Evolutionary conservation across 2,888 invertebrate species (phyloP), one percentile per base, ranked within the genome.

Genomic region (Himalopsyche japonica): DNA sequence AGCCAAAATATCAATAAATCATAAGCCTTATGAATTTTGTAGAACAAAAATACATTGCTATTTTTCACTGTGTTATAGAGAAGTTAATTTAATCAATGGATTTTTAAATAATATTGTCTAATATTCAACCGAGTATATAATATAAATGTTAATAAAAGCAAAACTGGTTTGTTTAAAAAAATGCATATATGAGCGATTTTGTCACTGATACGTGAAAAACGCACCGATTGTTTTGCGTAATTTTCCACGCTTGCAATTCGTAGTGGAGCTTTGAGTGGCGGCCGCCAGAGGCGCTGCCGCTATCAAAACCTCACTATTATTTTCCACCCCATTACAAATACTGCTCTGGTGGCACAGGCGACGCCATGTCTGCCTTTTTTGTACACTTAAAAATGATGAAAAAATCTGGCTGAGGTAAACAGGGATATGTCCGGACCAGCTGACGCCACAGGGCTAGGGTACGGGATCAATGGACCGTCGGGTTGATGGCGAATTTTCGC

Each of bases 361-460:
- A n/a, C 57, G 57, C 57, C 20, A 24, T 57, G 57, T 57, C 57
- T 57, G 24, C 57, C 43, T 57, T 57, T 57, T 57, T 57, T 57
- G 57, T 57, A 57, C 57, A 57, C 57, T 57, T 57, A 57, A 57
- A 57, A 57, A 57, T 57, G 57, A 57, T 57, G 57, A 57, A 57
- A 57, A 57, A 57, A 57, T 24, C 57, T 0, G 57, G 24, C 20
- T 57, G 57, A 57, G 57, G 57, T 57, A 57, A 57, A 57, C 57
- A 7, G 57, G 57, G 57, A 57, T 20, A 57, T 57, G 76, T 81
- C 81, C 81, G 47, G 43, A 78, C 48, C 82, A 82, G 82, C 82
- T 82, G 82, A 82, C 78, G 79, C 82, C 64, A 64, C 82, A 78
- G 82, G 82, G 79, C 37, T 57, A 43, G 43, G 43, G 57, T 24